Base-by-base conservation (phyloP, 1,140 invertebrate genomes). In the Bombus impatiens region DNA sequence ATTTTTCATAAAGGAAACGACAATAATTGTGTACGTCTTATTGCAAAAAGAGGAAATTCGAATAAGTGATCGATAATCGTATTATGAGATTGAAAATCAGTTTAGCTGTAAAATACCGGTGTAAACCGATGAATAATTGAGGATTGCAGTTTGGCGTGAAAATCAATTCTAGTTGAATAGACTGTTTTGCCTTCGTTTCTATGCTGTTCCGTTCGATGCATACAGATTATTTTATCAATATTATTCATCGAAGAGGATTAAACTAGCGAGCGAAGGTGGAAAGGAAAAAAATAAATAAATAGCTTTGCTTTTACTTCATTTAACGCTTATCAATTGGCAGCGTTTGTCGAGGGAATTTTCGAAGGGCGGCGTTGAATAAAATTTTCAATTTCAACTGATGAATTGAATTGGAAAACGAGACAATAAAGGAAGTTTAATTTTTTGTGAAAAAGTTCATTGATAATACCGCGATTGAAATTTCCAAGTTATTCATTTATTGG, bases 161-260 rank as follows among this genome's bases (percentile, higher is more conserved):
- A 78, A 78, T 78, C 59, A 78, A 78, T 78, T 42, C 18, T 67
- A 78, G 40, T 32, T 40, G 77, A 78, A 67, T 65, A n/a, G 35
- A 40, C 10, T 78, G 59, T 44, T 78, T 65, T 12, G n/a, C 6
- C 22, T 62, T 78, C 15, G 59, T 42, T 78, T 28, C 40, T 65
- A 40, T 44, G 40, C 4, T 25, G 37, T 35, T 25, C 40, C 40
- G 40, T 44, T 67, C 77, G 77, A 67, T 78, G 77, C 40, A 25
- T 35, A 40, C 59, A 44, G 37, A 78, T 78, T 78, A 78, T 65
- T 78, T 78, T 65, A 65, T 67, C 59, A 78, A 65, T 78, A 65
- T 78, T 42, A 32, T 42, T 40, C n/a, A 65, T 44, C 25, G 28
- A 65, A 65, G 37, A 4, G 37, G 62, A 78, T 62, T 28, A 40